A percentile compares a stretch with the other conserved stretches of the same genome.
phyloP scores from a whole-genome alignment of 2,797 vertebrate species.

The Ptychobarbus kaznakovi region DNA sequence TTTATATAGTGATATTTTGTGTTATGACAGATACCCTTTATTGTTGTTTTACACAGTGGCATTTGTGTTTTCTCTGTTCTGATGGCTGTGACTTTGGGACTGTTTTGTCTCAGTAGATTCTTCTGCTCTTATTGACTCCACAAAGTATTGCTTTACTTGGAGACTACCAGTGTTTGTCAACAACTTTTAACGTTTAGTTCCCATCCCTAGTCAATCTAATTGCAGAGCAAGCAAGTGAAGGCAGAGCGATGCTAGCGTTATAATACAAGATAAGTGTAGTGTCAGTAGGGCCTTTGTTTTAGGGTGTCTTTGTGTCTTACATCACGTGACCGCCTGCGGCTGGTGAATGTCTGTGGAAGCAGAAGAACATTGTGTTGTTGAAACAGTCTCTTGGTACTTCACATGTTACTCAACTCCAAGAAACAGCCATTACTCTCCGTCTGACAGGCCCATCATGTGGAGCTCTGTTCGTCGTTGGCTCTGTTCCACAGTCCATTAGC shows the following conservation, averaged over 20 bases:
- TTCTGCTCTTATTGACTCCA: not conserved
- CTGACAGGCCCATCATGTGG: conserved; percentile 17
- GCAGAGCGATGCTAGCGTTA: not conserved
- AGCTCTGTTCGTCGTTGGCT: not conserved
- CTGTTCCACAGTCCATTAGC: conserved; percentile 24
- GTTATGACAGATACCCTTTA: not conserved
- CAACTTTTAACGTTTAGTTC: not conserved
- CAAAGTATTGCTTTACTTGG: not conserved
- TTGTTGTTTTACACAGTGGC: not conserved
- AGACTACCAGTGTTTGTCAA: not conserved
- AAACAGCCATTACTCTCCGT: conserved; percentile 8
- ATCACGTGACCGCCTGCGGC: not conserved
- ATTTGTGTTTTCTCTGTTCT: not conserved
- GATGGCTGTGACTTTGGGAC: not conserved
- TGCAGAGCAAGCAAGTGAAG: not conserved
- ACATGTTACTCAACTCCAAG: conserved; percentile 41
- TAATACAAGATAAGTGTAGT: not conserved
- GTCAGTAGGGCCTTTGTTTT: not conserved
- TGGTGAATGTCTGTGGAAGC: not conserved
- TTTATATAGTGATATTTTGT: too few species aligned
- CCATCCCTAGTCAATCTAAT: not conserved
- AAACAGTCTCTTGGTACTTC: conserved; percentile 29
- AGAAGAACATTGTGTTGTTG: conserved; percentile 14
- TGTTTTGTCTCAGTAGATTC: not conserved
- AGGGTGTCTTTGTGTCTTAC: conserved; percentile 5